Evolutionary conservation across 2,113 vertebrate species (phyloP), one percentile per base, ranked within the genome.

Genomic region (Aspidoscelis tigris): DNA sequence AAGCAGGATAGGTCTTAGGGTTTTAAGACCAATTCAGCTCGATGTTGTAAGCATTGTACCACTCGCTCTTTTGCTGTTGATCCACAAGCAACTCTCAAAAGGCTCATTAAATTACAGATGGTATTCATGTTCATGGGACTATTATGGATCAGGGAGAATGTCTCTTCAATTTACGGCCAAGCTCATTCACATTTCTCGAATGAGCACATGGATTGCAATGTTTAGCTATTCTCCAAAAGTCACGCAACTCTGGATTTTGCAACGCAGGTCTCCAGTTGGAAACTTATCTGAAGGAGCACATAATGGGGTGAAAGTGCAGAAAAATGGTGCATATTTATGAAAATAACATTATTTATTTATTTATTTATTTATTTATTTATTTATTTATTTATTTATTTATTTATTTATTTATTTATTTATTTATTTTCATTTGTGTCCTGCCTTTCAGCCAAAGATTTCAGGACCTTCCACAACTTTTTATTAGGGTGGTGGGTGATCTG

Each of bases 1-100:
- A 73, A 73, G 53, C 65, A 78, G n/a, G 78, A 50, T 64, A 47
- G 64, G 43, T 55, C 12, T 21, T 43, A 70, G 82, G 82, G 44
- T 78, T 72, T 61, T 44, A 61, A 65, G 69, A 50, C 21, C 20
- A 79, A 50, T 44, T 50, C 7, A 1, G 5, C 39, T 47, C 12
- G 58, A 71, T 5, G 2, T 11, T 20, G 18, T n/a, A 53, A 6
- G 14, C 39, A 68, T 26, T 53, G 43, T 50, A 72, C 1, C 12
- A 47, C 43, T 39, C 7, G 44, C 2, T 64, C 24, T 71, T 33
- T 33, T 4, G 18, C 24, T 24, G 18, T 73, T 44, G 66, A 33
- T 70, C n/a, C 20, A 26, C 53, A 73, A 26, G 24, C 53, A 44
- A 79, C 21, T 21, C 53, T 18, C 39, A 14, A 2, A 43, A 43